Conservation (phyloP, 2,113 vertebrate genomes). For the Lipotes vexillifer region DNA sequence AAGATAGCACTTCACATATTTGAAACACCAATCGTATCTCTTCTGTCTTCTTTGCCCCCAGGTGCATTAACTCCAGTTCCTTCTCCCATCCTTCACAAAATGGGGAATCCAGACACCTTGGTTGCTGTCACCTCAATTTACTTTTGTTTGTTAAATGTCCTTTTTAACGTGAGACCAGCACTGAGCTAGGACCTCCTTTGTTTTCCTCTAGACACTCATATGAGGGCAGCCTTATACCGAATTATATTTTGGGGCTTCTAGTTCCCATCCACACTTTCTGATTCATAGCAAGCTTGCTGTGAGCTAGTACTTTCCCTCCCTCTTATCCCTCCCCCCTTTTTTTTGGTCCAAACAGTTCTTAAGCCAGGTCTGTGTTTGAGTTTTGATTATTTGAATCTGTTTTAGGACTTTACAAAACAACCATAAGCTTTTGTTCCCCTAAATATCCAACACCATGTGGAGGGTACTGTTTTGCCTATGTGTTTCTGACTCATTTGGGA, state of each 20-base stretch:
- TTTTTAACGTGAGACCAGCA: not conserved
- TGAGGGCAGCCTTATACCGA: not conserved
- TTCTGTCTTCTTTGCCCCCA: not conserved
- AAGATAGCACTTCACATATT: not conserved
- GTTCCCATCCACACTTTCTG: not conserved
- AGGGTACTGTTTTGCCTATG: not conserved
- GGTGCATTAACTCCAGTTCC: not conserved
- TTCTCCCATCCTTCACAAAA: not conserved
- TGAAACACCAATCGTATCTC: fast-evolving
- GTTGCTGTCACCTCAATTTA: not conserved
- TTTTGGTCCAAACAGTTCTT: not conserved
- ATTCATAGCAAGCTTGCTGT: not conserved
- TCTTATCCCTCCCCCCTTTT: not conserved
- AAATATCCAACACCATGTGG: not conserved
- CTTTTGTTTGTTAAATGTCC: not conserved
- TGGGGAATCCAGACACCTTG: not conserved
- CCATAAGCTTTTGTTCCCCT: not conserved
- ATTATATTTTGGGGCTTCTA: not conserved
- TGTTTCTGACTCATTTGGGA: not conserved
- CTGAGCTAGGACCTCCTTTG: not conserved
- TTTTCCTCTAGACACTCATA: not conserved
- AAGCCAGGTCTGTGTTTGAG: not conserved
- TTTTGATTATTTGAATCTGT: not conserved
- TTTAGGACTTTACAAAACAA: not conserved
- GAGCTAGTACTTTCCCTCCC: not conserved